Evolutionary conservation across 2,113 vertebrate genomes (phyloP).

Genomic region (Sminthopsis crassicaudata): DNA sequence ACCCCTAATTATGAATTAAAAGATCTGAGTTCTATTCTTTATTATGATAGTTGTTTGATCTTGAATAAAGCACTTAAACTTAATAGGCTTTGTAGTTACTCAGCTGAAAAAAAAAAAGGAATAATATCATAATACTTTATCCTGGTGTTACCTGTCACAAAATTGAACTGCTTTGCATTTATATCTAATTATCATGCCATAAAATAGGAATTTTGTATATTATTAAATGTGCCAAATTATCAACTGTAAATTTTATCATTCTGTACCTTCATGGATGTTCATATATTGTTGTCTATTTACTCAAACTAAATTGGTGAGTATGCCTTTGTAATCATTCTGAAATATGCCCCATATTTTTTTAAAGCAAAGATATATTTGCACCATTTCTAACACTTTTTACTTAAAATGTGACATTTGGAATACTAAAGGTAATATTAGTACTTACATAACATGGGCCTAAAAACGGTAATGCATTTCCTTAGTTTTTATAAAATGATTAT

Average conservation of each 20-base stretch:
- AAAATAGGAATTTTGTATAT: background rate
- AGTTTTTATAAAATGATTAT: background rate
- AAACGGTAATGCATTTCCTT: background rate
- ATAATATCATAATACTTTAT: background rate
- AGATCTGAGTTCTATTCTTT: background rate
- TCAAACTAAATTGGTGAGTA: background rate
- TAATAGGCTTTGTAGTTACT: background rate
- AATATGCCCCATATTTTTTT: constrained; percentile 9
- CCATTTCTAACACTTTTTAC: constrained; percentile 16
- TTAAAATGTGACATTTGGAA: constrained; percentile 44
- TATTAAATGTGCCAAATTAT: background rate
- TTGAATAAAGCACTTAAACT: background rate
- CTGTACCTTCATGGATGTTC: background rate
- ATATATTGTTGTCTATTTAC: background rate
- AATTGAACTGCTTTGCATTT: background rate
- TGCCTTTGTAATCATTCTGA: constrained; percentile 27
- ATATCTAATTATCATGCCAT: background rate
- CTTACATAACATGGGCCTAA: background rate
- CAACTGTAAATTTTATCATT: background rate
- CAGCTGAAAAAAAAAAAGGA: background rate
- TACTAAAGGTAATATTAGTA: constrained; percentile 5
- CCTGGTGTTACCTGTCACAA: background rate
- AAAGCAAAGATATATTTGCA: background rate
- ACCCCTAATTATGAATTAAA: background rate
- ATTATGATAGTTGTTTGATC: background rate